These are phyloP conservation scores for Porites lutea DNA, from an alignment of 64 coral and sea anemone species.

Conservation along the genomic window DNA sequence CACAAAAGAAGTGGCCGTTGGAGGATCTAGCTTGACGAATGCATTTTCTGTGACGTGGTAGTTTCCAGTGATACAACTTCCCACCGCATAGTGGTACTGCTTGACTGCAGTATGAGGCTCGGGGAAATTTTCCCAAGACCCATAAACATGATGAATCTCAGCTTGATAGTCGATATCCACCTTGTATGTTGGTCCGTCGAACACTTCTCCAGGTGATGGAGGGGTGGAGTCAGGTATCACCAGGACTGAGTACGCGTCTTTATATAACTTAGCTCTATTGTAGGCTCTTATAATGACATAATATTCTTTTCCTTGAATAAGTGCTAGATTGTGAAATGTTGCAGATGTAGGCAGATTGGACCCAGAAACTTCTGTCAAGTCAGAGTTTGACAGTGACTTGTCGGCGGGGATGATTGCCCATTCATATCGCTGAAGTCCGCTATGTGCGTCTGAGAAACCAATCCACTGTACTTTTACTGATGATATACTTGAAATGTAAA, in stretches of 20 bases:
- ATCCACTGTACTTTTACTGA: constrained; percentile 46
- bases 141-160: constrained; percentile 41
- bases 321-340: constrained; percentile 44
- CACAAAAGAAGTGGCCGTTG: constrained; percentile 60
- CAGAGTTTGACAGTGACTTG: constrained; percentile 5
- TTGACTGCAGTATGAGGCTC: constrained; percentile 84
- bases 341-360: constrained; percentile 60
- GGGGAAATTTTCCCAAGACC: constrained; percentile 70
- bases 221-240: constrained; percentile 79
- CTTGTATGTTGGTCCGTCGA: constrained; percentile 58
- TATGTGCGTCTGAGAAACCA: constrained; percentile 62
- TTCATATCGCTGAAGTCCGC: constrained; percentile 49
- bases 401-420: constrained; percentile 55
- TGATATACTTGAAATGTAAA: constrained; percentile 56
- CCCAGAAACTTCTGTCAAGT: constrained; percentile 54
- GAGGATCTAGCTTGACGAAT: constrained; percentile 42
- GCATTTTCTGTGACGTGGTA: constrained; percentile 79
- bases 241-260: constrained; percentile 66
- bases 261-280: constrained; percentile 59
- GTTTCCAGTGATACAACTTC: constrained; percentile 77
- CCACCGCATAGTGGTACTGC: constrained; percentile 81
- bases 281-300: constrained; percentile 72
- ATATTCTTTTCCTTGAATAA: constrained; percentile 67
- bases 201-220: constrained; percentile 67
- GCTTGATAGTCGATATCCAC: constrained; percentile 81